Percentiles rank a stretch among this genome's conserved stretches.
Evolutionary conservation across 2,888 invertebrate species (phyloP).

Genomic region (Lasius fuliginosus): DNA sequence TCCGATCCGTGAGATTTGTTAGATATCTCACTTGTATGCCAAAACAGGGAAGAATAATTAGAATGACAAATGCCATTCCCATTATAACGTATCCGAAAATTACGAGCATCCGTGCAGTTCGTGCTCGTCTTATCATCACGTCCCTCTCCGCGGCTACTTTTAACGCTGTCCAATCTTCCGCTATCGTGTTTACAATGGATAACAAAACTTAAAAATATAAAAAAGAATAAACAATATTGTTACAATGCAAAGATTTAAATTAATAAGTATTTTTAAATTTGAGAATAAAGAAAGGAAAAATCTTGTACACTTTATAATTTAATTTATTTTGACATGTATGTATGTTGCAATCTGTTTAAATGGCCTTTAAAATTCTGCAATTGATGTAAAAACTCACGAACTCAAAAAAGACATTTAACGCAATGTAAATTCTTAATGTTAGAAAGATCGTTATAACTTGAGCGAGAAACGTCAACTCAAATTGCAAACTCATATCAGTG

Average conservation of each 20-base stretch:
- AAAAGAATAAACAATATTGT: background rate
- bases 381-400: no score
- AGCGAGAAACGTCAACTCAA: background rate
- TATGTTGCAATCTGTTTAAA: no score
- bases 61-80: background rate
- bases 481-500: no score
- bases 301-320: no score
- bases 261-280: background rate
- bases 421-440: no score
- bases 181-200: conserved; percentile 51
- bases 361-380: no score
- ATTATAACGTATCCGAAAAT: background rate
- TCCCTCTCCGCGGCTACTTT: conserved; percentile 31
- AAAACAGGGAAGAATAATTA: conserved; percentile 37
- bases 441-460: no score
- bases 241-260: background rate
- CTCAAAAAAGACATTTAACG: no score
- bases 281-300: background rate
- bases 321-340: background rate
- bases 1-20: conserved; percentile 5
- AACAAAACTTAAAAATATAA: conserved; percentile 47
- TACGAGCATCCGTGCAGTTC: conserved; percentile 6
- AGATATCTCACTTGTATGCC: conserved; percentile 28
- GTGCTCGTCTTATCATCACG: conserved; percentile 48
- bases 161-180: conserved; percentile 51